Evolutionary conservation across 1,140 invertebrate species (phyloP), one percentile per base, ranked within the genome.

Genomic region (Stegodyphus dumicola): DNA sequence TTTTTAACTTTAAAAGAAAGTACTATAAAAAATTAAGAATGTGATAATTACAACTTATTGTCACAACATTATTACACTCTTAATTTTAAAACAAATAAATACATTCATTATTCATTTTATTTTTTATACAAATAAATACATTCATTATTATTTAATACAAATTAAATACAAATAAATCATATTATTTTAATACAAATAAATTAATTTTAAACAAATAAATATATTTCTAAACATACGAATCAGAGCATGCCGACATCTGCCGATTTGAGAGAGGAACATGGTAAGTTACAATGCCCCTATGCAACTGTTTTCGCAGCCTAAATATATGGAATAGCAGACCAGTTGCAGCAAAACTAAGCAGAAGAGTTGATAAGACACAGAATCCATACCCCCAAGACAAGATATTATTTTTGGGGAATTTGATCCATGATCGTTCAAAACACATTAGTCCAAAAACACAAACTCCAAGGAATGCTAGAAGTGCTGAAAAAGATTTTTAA

Each of bases 391-490:
- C 96, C 97, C 97, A 99, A 6, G 97, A 97, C 0, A 99, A 91
- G 87, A 97, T 96, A 91, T 99, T 99, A 90, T 94, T 98, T 88
- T 97, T 96, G 5, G 98, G 97, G 89, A 98, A 96, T 90, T 98
- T 93, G 49, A 99, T 91, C 97, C 97, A 99, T 88, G 96, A 95
- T 17, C 97, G 93, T 67, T 96, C 93, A 91, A 95, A 96, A 88
- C 95, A 96, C 89, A 95, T 94, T 2, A 94, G 94, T 7, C 96
- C 97, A 91, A 98, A 99, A 84, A 98, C 93, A n/a, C 94, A 92
- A 53, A 97, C 94, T 5, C 94, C 94, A 78, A 98, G 91, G 88
- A 98, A 95, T 54, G 85, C 66, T 17, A 73, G 51, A 9, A 89
- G 33, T 70, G 88, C 88, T 88, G 33, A 6, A 71, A 60, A 69